Base-by-base conservation (phyloP, 2,888 invertebrate species). In the Stenodera caucasica region DNA sequence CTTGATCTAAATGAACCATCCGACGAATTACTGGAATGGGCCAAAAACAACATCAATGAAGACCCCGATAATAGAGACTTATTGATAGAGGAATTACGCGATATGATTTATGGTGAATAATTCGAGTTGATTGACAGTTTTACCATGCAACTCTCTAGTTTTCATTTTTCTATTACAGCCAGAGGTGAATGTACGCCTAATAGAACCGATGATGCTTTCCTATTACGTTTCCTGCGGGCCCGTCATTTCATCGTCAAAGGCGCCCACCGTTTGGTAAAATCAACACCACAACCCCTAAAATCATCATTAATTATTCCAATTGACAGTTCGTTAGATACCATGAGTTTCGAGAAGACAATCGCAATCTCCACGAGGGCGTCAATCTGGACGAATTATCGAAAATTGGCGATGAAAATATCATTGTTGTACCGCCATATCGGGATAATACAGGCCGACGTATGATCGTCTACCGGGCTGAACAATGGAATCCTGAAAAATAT, bases 381-480 rank as follows among this genome's bases (percentile, higher is more conserved):
- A 85, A 85, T 61, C 89, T 90, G 0, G 67, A 87, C 57, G 84
- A 88, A 49, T 78, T 92, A 67, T 81, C 83, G 30, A 81, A 80
- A 60, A 83, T 92, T 8, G 91, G 90, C 0, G 88, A 90, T 15
- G 84, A 87, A 8, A 84, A 88, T 63, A 82, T 92, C 2, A 82
- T 92, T 49, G 84, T 88, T 0, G 91, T 90, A 2, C 88, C 91
- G 0, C 90, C 91, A 0, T 91, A 92, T 73, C 83, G 87, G 30
- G 92, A 91, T 66, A 90, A 90, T 75, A 84, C 85, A 61, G 92
- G 90, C 2, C 82, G 89, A 61, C 83, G 92, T 54, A 83, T 91
- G 67, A 83, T 91, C 71, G 81, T 91, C 53, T 90, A 88, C 75
- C 86, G 90, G 76, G 83, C 92, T 67, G 90, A 90, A 86, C 61